Evolutionary conservation across 2,888 invertebrate genomes (phyloP), one percentile per base, ranked within the genome.

Genomic region (Fragum whitleyi): DNA sequence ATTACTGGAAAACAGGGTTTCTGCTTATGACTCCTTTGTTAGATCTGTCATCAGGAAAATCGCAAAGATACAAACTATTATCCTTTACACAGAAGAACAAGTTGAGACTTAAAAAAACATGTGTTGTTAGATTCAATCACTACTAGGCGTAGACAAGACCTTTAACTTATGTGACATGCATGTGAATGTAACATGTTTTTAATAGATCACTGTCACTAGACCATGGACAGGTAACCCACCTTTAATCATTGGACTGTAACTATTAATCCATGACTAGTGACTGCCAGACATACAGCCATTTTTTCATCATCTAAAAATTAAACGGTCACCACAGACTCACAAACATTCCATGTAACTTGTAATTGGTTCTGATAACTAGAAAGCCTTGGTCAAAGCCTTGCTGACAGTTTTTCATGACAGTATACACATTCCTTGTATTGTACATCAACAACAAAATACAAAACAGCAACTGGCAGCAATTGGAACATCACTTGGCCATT

Each of bases 261-360:
- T 85, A 39, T 85, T 77, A n/a, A 78, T 83, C 9, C 81, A 83
- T 36, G 77, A 81, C 62, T 32, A 82, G 78, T 69, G 78, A 86
- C 53, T 81, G 72, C 69, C n/a, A n/a, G 14, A 72, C 76, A 7
- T 85, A 80, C 62, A 39, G n/a, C n/a, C n/a, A n/a, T n/a, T n/a
- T n/a, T n/a, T n/a, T n/a, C n/a, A n/a, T n/a, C n/a, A n/a, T n/a
- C n/a, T n/a, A n/a, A n/a, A 67, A 67, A 39, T n/a, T n/a, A n/a
- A n/a, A n/a, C n/a, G n/a, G n/a, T n/a, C 16, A 9, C 32, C 19
- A 53, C 16, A 14, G 51, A 51, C 29, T 26, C n/a, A n/a, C n/a
- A n/a, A 32, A n/a, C 53, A 0, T 19, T 11, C n/a, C 70, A n/a
- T n/a, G n/a, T n/a, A 68, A 62, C 39, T 79, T 3, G 77, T 79